These are phyloP conservation scores for Cyrtonyx montezumae DNA, from an alignment of 2,113 vertebrate genomes.

Conservation along the genomic window DNA sequence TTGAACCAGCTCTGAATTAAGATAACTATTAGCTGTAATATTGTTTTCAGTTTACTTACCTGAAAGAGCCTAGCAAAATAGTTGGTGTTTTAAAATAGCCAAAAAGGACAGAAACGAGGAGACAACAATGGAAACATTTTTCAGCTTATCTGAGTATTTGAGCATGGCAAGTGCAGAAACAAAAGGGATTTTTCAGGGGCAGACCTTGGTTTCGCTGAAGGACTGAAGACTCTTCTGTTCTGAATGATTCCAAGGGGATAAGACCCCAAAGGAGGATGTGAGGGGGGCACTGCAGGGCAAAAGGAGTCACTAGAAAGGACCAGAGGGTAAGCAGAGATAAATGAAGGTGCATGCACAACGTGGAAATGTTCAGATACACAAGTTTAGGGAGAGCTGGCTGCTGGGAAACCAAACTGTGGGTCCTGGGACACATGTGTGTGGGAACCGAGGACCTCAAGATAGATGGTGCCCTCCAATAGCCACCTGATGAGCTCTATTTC, in stretches of 20 bases:
- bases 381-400: background rate
- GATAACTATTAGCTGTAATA: background rate
- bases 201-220: background rate
- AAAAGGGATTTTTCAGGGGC: background rate
- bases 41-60: background rate
- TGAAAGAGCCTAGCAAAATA: background rate
- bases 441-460: background rate
- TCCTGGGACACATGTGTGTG: accelerated
- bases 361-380: background rate
- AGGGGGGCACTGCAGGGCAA: background rate
- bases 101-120: background rate
- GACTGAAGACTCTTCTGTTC: too few relatives aligned
- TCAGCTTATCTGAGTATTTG: background rate
- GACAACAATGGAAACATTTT: background rate
- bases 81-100: background rate
- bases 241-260: background rate
- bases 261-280: background rate
- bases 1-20: background rate
- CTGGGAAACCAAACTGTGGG: accelerated
- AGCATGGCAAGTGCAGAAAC: too few relatives aligned
- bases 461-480: too few relatives aligned
- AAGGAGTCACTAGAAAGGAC: background rate
- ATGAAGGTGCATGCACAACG: background rate
- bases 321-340: background rate
- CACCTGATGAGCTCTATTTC: background rate